Conservation (phyloP, 2,113 vertebrate genomes). For the pig (Sus scrofa) region DNA sequence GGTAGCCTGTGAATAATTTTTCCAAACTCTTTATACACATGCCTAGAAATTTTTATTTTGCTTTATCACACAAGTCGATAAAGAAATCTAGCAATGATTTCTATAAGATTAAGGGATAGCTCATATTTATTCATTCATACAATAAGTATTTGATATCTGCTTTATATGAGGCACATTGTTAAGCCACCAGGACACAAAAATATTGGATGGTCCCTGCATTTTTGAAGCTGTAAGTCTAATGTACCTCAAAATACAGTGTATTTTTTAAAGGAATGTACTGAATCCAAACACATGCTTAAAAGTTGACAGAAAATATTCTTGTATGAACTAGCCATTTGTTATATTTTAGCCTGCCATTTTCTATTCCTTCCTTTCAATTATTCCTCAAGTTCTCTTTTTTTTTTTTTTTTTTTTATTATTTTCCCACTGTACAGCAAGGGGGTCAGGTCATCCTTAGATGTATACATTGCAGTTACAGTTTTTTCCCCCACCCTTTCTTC, state of each 20-base stretch:
- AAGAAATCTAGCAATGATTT: conserved; percentile 42
- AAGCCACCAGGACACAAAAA: not conserved
- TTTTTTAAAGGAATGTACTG: not conserved
- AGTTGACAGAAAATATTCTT: not conserved
- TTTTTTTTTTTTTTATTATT: too few relatives aligned
- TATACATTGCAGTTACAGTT: too few relatives aligned
- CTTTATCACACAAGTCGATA: not conserved
- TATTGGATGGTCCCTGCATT: not conserved
- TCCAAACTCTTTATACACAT: not conserved
- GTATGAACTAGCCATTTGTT: not conserved
- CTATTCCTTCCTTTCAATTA: not conserved
- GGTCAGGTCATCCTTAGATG: too few relatives aligned
- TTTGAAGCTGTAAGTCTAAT: not conserved
- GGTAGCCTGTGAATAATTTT: conserved; percentile 25
- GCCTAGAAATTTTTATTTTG: not conserved
- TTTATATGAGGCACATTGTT: not conserved
- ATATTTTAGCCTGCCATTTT: not conserved
- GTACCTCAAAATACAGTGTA: not conserved
- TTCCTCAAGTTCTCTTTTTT: not conserved
- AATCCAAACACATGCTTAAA: not conserved
- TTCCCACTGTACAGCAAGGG: too few relatives aligned
- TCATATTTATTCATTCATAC: not conserved
- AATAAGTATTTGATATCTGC: not conserved
- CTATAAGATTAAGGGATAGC: not conserved
- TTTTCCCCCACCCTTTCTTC: too few relatives aligned